A percentile compares a stretch with the other conserved stretches of the same genome.
Conservation (phyloP, 2,888 invertebrate genomes). For the Stictocephala bisonia region DNA sequence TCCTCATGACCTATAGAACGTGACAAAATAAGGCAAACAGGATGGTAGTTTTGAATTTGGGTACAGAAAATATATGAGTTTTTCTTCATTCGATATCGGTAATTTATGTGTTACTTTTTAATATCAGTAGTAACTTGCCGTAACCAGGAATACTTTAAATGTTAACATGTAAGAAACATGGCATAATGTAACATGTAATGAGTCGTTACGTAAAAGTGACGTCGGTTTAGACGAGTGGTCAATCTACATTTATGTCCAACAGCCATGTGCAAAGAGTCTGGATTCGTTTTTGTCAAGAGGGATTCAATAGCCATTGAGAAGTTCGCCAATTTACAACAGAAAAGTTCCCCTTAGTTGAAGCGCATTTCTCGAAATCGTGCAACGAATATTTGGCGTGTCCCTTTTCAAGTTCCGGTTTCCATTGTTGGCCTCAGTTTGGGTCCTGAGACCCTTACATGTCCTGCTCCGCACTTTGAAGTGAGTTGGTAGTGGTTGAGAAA, state of each 20-base stretch:
- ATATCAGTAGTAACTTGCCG: too few relatives aligned
- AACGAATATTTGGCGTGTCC: constrained; percentile 18
- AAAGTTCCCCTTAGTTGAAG: constrained; percentile 31
- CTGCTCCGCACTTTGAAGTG: not conserved
- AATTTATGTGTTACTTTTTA: too few relatives aligned
- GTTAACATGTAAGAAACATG: too few relatives aligned
- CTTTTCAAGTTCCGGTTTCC: constrained; percentile 13
- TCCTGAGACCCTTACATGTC: not conserved
- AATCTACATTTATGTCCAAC: not conserved
- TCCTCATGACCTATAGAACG: too few relatives aligned
- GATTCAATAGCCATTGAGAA: constrained; percentile 34
- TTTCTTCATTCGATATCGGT: too few relatives aligned
- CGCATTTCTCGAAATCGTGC: constrained; percentile 26
- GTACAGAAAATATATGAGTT: too few relatives aligned
- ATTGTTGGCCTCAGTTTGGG: constrained; percentile 1
- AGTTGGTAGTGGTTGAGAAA: too few relatives aligned
- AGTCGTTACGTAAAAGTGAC: not conserved
- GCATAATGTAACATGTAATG: too few relatives aligned
- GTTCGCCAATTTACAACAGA: constrained; percentile 40
- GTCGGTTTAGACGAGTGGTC: not conserved
- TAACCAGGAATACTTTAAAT: too few relatives aligned
- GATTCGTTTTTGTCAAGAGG: constrained; percentile 17
- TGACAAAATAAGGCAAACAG: too few relatives aligned
- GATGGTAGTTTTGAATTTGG: too few relatives aligned
- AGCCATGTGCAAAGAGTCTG: not conserved